Evolutionary conservation across 64 coral and sea anemone genomes (phyloP), one percentile per base, ranked within the genome.

Genomic region (Montipora efflorescens): DNA sequence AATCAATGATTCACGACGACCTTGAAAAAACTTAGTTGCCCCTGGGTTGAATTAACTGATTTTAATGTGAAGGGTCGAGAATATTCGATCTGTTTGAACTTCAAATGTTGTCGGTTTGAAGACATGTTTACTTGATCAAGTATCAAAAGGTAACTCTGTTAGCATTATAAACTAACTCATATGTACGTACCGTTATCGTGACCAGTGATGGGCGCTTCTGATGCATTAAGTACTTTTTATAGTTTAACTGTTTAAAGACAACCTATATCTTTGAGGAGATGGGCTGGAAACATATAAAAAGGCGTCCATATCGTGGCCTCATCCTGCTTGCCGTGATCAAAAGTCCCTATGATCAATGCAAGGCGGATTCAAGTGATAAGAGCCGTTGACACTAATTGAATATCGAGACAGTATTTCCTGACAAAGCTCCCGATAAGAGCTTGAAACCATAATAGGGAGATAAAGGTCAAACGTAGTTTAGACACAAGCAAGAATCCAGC

Each of bases 381-480:
- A 4, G 70, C 43, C 19, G 62, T 4, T 86, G 82, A 86, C 82
- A 86, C 82, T 86, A 86, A 86, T 86, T 86, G 46, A 86, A 70
- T 86, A 69, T 64, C 82, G 44, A 70, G 82, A 86, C 82, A 86
- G n/a, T 86, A 86, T 86, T 64, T 49, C 19, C 45, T 86, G 45
- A 86, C 82, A 72, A 51, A 51, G 82, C 45, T 53, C 71, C 82
- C 66, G 82, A 48, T 8, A 82, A 82, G 18, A n/a, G 47, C 9
- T 15, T 86, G 82, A 86, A 71, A 86, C 46, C 36, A 18, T 22
- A 48, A 69, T 50, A n/a, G 46, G 47, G 16, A 14, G 43, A 82
- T 18, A 48, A 67, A 16, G 82, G 66, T 86, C 82, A 71, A 49
- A 49, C 66, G 3, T 12, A 15, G 13, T 64, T 64, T 12, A 64